Conservation (phyloP, 2,888 invertebrate species). For the Pristionchus japonicus region DNA sequence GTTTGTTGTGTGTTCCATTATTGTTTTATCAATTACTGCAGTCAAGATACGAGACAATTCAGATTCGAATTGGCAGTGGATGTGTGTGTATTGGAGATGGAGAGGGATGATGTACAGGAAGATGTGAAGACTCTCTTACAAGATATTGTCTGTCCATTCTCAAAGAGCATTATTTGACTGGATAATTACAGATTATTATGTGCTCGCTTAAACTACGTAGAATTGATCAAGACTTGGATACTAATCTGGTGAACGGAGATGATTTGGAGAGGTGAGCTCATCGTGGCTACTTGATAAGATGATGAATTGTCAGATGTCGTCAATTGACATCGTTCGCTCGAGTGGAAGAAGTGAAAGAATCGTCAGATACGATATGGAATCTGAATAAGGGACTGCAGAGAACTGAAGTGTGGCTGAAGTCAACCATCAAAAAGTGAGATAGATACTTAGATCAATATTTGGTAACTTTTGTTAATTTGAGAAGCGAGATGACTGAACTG, state of each 20-base stretch:
- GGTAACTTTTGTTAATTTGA: background rate
- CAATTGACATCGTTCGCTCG: slow-evolving; percentile 15
- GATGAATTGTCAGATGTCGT: background rate
- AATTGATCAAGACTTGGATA: background rate
- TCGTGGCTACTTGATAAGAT: no score
- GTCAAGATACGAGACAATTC: background rate
- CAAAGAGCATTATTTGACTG: background rate
- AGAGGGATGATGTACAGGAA: background rate
- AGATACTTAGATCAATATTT: no score
- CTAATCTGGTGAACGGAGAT: background rate
- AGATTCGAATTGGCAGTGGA: background rate
- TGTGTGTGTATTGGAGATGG: background rate
- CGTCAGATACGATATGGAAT: slow-evolving; percentile 46
- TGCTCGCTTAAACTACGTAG: slow-evolving; percentile 3
- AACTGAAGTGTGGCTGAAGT: slow-evolving; percentile 48
- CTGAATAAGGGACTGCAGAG: slow-evolving; percentile 27
- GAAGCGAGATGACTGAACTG: background rate
- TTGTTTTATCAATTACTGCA: background rate
- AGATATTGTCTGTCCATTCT: background rate
- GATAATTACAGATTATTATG: background rate
- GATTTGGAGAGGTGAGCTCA: background rate
- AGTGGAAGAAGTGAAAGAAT: slow-evolving; percentile 31
- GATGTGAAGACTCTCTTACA: background rate
- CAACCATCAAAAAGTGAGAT: slow-evolving; percentile 49
- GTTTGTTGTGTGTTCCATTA: no score